phyloP scores from a whole-genome alignment of 1,140 invertebrate species.

The Lithobius niger region DNA sequence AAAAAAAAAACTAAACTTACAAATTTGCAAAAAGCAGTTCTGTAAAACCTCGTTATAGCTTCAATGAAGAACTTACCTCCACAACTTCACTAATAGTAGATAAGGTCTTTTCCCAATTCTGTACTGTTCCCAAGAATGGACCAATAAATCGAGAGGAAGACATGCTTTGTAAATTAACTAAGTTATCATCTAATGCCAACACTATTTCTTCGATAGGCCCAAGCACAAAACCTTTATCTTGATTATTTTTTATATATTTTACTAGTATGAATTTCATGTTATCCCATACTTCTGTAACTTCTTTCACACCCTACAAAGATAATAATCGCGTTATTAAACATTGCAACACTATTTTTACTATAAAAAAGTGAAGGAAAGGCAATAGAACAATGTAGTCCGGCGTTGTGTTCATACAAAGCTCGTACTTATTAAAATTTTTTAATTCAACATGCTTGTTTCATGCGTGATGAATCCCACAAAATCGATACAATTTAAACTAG shows the following conservation, averaged over 20 bases:
- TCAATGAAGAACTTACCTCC: slow-evolving; percentile 35
- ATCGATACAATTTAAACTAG: too few relatives aligned
- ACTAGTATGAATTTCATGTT: slow-evolving; percentile 53
- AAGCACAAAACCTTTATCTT: slow-evolving; percentile 53
- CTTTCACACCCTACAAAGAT: slow-evolving; percentile 46
- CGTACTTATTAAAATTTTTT: too few relatives aligned
- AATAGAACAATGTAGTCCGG: too few relatives aligned
- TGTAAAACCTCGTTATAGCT: neutral
- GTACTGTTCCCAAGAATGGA: slow-evolving; percentile 61
- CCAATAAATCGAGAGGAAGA: slow-evolving; percentile 75
- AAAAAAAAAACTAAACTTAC: neutral
- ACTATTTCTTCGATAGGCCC: slow-evolving; percentile 67
- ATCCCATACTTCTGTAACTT: slow-evolving; percentile 59
- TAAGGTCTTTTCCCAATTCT: slow-evolving; percentile 68
- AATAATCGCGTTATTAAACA: neutral
- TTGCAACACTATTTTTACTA: too few relatives aligned
- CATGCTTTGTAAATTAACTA: slow-evolving; percentile 80
- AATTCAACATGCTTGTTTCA: too few relatives aligned
- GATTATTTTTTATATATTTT: slow-evolving; percentile 37
- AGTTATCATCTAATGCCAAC: slow-evolving; percentile 68
- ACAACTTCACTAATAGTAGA: slow-evolving; percentile 68
- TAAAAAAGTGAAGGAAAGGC: too few relatives aligned
- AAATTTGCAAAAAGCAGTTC: neutral
- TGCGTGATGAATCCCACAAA: too few relatives aligned
- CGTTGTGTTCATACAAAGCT: too few relatives aligned